Evolutionary conservation across 2,797 vertebrate species (phyloP), one percentile per base, ranked within the genome.

Genomic region (Labroides dimidiatus): DNA sequence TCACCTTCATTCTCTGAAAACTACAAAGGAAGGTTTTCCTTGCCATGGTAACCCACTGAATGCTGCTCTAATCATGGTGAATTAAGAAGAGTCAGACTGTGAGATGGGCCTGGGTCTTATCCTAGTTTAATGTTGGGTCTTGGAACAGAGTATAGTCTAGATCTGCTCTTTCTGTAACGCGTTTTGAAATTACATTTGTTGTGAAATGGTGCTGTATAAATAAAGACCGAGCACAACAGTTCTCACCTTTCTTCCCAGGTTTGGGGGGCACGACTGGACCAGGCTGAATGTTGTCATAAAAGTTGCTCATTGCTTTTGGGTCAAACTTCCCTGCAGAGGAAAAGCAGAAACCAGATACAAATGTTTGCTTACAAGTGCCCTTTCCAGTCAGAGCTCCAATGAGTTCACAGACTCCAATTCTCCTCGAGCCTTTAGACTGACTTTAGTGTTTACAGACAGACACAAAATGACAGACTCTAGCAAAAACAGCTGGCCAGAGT

Each of bases 281-380:
- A 58, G 97, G 95, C 86, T 97, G 94, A 91, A 99, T 96, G 85
- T 97, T 95, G 92, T 98, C 97, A 85, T 99, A 99, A 89, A 99
- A 99, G 92, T 96, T 99, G 93, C 93, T 96, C 64, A 95, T 93
- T 81, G 95, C 96, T 94, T 97, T 97, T 4, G 96, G 96, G 86
- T 99, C 97, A 93, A 99, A 97, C 90, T 98, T 98, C 56, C 96
- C 98, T 98, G 93, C 54, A 64, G 78, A 79, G 61, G 71, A 87
- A 33, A 83, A 91, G 44, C 16, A 80, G 68, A 79, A 69, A 82
- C 41, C 62, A 84, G 54, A 86, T 24, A 49, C 16, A 65, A 10
- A 27, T 0, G 36, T 62, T 75, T 64, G 23, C 78, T 84, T 60
- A 54, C 1, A 48, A 64, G 48, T 23, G 14, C 6, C 16, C 27